A percentile compares a stretch with the other conserved stretches of the same genome.
Evolutionary conservation across 2,113 vertebrate genomes (phyloP).

Genomic region (Chrysemys picta): DNA sequence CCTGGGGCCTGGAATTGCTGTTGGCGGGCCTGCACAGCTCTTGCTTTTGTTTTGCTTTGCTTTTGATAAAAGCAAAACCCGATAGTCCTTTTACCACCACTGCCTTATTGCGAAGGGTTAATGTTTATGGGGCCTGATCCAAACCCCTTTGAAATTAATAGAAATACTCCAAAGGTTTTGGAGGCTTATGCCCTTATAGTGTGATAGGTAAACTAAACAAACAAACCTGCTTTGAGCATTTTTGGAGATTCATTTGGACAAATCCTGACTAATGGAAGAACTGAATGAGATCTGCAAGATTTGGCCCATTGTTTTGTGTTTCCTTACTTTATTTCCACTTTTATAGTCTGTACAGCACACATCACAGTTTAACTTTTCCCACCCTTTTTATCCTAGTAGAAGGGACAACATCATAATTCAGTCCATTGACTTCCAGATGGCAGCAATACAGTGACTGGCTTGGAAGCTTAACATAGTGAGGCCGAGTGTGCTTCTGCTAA

Average conservation of each 20-base stretch:
- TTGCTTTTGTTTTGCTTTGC: too few species aligned
- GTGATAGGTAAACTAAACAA: not conserved
- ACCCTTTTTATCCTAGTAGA: not conserved
- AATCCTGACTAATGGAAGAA: not conserved
- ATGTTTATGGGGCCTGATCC: not conserved
- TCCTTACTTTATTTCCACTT: not conserved
- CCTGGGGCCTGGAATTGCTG: too few species aligned
- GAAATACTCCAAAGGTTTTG: not conserved
- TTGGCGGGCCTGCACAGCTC: too few species aligned
- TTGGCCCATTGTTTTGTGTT: not conserved
- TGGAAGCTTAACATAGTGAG: constrained; percentile 1
- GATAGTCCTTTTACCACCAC: not conserved
- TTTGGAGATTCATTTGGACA: not conserved
- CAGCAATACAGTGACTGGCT: constrained; percentile 6
- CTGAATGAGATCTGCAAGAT: not conserved
- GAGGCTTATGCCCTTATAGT: not conserved
- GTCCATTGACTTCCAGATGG: constrained; percentile 30
- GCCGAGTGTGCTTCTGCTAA: not conserved
- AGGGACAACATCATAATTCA: not conserved
- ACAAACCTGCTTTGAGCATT: not conserved
- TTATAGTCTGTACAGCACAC: not conserved
- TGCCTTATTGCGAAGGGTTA: not conserved
- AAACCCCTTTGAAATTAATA: not conserved
- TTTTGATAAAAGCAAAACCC: not conserved
- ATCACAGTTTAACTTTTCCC: not conserved